Base-by-base conservation (phyloP, 1,140 invertebrate genomes). In the Drosophila subobscura region DNA sequence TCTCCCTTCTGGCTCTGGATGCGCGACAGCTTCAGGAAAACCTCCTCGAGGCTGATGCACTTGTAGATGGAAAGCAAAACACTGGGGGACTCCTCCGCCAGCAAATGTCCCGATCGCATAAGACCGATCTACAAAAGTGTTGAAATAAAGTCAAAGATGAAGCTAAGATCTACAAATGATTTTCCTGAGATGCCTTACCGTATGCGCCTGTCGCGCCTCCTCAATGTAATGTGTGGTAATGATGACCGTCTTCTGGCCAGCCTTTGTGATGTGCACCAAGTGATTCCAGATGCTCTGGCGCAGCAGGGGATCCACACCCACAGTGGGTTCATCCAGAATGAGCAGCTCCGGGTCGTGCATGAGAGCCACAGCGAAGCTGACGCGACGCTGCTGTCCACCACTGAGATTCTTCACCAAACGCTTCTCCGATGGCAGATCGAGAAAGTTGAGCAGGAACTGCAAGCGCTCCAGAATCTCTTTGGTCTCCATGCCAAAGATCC, bases 221-320 rank as follows among this genome's bases (percentile, higher is more conserved):
- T 98, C 97, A 67, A 98, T 97, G 80, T 98, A 98, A 93, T 98
- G 97, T 16, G 97, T 98, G 2, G 97, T 98, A 73, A 98, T 97
- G 72, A 98, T 97, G 64, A 98, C 96, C 5, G 97, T 98, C 85
- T 96, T 97, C 77, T 95, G 94, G 23, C 95, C 94, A 55, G 95
- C 95, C 92, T 94, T 94, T 72, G 96, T 96, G 70, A 98, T 95
- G 83, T 95, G 94, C 20, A 97, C 95, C 78, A 98, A 92, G 89
- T 98, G 97, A 75, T 97, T 96, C 97, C 97, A 98, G 79, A 98
- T 98, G 85, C 97, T 97, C 92, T 97, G 96, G 65, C 97, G 93
- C 12, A 98, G 93, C 22, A 98, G 92, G 0, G 97, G 97, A 93
- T 98, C 97, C 20, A 98, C 96, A 22, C 97, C 97, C 16, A 98